Conservation (phyloP, 2,888 invertebrate genomes). For the Callosobruchus maculatus region DNA sequence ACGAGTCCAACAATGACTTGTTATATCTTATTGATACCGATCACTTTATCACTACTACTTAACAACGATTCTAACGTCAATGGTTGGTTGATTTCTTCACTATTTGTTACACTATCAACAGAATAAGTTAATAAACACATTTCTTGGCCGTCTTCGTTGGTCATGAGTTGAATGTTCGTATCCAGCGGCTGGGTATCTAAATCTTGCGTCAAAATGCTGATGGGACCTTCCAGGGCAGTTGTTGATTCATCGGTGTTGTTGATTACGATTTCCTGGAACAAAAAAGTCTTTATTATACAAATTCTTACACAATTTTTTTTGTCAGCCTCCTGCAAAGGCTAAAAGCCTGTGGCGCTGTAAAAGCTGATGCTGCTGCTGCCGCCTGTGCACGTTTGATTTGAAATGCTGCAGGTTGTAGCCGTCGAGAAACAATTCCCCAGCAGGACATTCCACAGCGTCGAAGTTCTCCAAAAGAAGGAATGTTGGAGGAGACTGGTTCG, state of each 20-base stretch:
- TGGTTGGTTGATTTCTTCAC: neutral
- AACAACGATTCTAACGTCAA: neutral
- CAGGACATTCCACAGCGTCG: too few relatives aligned
- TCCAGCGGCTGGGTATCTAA: slow-evolving; percentile 10
- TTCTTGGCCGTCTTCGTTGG: slow-evolving; percentile 56
- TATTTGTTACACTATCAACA: slow-evolving; percentile 6
- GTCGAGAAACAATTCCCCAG: too few relatives aligned
- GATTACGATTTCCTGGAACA: neutral
- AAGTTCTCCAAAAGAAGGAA: too few relatives aligned
- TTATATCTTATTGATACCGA: neutral
- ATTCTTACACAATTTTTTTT: neutral
- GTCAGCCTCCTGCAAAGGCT: too few relatives aligned
- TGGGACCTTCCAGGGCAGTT: slow-evolving; percentile 1
- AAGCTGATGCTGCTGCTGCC: too few relatives aligned
- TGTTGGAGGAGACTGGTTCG: too few relatives aligned
- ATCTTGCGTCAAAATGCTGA: slow-evolving; percentile 5
- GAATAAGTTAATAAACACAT: slow-evolving; percentile 58
- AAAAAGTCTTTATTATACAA: neutral
- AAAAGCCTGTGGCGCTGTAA: too few relatives aligned
- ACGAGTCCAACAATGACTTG: too few relatives aligned
- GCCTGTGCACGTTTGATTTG: too few relatives aligned
- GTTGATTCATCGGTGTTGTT: neutral
- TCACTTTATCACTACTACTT: neutral
- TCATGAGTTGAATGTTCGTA: slow-evolving; percentile 52
- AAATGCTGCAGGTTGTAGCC: too few relatives aligned